Conservation (phyloP, 2,888 invertebrate genomes). For the Pteria penguin region DNA sequence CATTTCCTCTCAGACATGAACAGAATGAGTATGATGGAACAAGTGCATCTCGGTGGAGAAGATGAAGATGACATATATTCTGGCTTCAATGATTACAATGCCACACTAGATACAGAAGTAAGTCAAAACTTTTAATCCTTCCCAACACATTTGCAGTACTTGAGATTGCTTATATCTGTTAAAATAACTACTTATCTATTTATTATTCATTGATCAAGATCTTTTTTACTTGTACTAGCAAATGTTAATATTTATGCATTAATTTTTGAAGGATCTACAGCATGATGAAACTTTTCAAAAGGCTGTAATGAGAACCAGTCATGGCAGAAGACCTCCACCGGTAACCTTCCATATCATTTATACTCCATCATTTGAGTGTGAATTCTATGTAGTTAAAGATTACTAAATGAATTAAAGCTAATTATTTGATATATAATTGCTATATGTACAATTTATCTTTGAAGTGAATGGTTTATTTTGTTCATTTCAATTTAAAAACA, state of each 20-base stretch:
- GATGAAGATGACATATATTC: slow-evolving; percentile 79
- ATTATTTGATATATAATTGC: no score
- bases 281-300: slow-evolving; percentile 89
- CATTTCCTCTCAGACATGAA: no score
- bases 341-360: slow-evolving; percentile 81
- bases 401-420: no score
- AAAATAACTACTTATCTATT: background rate
- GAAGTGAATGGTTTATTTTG: no score
- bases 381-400: no score
- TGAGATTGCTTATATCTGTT: background rate
- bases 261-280: slow-evolving; percentile 84
- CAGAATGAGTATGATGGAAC: slow-evolving; percentile 77
- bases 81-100: slow-evolving; percentile 79
- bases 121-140: no score
- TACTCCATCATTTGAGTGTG: no score
- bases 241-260: background rate
- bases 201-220: background rate
- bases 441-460: no score
- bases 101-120: slow-evolving; percentile 78
- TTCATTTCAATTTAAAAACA: no score
- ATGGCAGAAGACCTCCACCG: slow-evolving; percentile 86
- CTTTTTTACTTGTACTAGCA: background rate
- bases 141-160: no score
- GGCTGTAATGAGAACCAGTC: slow-evolving; percentile 87
- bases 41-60: slow-evolving; percentile 78